These are phyloP conservation scores for Chaetodon trifasciatus DNA, from an alignment of 2,797 vertebrate species.

Conservation along the genomic window DNA sequence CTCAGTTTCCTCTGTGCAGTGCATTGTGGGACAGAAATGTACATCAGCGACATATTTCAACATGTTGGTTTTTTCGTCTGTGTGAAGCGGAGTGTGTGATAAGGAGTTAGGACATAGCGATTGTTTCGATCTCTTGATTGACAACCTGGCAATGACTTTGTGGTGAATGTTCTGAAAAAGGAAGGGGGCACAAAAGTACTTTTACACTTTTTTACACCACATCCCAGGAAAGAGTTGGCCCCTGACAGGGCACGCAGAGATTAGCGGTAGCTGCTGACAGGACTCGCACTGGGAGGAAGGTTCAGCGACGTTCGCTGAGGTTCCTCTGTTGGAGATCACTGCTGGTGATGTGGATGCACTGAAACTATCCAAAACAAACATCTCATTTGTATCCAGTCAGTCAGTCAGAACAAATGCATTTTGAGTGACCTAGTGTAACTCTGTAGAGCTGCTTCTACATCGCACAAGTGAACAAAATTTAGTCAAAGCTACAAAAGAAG, in stretches of 20 bases:
- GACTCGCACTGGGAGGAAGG: not conserved
- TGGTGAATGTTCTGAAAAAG: not conserved
- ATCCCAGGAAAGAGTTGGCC: no score
- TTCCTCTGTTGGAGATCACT: not conserved
- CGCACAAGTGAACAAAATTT: slow-evolving; percentile 83
- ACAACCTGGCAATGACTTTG: not conserved
- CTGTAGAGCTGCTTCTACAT: slow-evolving; percentile 81
- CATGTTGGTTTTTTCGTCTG: not conserved
- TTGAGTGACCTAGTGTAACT: slow-evolving; percentile 31
- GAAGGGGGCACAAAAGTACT: not conserved
- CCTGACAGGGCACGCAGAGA: not conserved
- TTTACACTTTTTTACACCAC: not conserved
- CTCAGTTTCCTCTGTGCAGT: no score
- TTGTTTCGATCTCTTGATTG: not conserved
- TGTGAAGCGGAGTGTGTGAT: not conserved
- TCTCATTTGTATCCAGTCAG: slow-evolving; percentile 16
- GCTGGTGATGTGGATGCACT: slow-evolving; percentile 46
- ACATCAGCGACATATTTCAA: not conserved
- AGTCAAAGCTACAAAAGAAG: slow-evolving; percentile 61
- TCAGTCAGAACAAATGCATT: slow-evolving; percentile 18
- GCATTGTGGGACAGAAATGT: no score
- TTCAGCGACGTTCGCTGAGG: not conserved
- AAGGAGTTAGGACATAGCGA: not conserved
- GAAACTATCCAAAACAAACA: slow-evolving; percentile 27
- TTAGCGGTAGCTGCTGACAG: not conserved